Conservation (phyloP, 2,113 vertebrate genomes). For the Numida meleagris region DNA sequence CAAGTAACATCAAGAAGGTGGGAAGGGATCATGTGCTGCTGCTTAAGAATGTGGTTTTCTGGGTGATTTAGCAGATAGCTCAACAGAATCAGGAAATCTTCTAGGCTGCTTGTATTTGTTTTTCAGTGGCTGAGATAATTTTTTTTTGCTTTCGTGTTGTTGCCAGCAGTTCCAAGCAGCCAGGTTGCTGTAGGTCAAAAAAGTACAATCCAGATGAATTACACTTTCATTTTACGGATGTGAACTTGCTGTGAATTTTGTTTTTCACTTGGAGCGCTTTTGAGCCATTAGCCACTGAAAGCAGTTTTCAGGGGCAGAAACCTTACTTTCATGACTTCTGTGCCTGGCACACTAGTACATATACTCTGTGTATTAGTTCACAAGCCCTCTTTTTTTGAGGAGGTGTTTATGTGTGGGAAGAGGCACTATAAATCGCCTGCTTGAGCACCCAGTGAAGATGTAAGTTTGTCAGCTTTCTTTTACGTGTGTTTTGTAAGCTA, state of each 20-base stretch:
- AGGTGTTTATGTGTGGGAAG: not conserved
- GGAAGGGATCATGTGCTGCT: not conserved
- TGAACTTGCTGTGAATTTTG: not conserved
- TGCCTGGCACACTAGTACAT: not conserved
- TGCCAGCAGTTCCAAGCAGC: not conserved
- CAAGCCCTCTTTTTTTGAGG: not conserved
- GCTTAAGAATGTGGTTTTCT: slow-evolving; percentile 27
- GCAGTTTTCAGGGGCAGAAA: not conserved
- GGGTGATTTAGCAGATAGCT: slow-evolving; percentile 29
- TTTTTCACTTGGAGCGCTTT: not conserved
- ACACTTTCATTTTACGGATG: not conserved
- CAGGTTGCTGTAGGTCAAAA: not conserved
- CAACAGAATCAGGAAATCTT: slow-evolving; percentile 38
- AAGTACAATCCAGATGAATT: not conserved
- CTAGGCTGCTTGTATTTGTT: slow-evolving; percentile 3
- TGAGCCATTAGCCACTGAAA: not conserved
- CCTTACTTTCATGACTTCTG: not conserved
- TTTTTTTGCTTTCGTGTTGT: not conserved
- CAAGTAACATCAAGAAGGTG: not conserved
- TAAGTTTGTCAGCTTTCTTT: not conserved
- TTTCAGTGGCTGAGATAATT: not conserved
- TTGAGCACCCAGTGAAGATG: not conserved
- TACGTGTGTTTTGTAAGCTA: not conserved
- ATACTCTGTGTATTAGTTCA: not conserved
- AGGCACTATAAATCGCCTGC: not conserved